A percentile compares a stretch with the other conserved stretches of the same genome.
These are phyloP conservation scores for Cotesia vestalis DNA, from an alignment of 1,140 invertebrate species.

Conservation along the genomic window DNA sequence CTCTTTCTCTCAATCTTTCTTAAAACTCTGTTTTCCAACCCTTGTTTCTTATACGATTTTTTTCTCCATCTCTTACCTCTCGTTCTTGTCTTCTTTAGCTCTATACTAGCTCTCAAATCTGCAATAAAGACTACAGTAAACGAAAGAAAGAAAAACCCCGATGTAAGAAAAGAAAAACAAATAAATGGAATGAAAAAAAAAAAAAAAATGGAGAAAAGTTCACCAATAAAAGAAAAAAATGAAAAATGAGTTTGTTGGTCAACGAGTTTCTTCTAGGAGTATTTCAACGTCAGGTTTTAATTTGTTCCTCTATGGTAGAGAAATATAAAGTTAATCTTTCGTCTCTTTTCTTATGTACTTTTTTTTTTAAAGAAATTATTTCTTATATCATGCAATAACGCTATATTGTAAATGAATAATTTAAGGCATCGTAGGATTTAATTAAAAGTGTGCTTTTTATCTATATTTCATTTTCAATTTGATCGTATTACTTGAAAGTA, in stretches of 20 bases:
- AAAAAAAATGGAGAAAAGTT: constrained; percentile 9
- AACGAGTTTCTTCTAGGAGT: constrained; percentile 31
- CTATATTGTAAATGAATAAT: neutral
- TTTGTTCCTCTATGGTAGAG: constrained; percentile 14
- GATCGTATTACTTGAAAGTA: too few relatives aligned
- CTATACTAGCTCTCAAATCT: constrained; percentile 29
- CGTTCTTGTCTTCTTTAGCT: constrained; percentile 19
- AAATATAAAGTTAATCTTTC: constrained; percentile 18
- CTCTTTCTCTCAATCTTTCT: constrained; percentile 19
- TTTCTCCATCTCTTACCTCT: constrained; percentile 1
- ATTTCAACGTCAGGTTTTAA: constrained; percentile 34
- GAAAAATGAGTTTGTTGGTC: constrained; percentile 34
- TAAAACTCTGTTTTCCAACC: constrained; percentile 31
- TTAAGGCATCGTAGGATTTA: too few relatives aligned
- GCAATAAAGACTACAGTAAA: constrained; percentile 32
- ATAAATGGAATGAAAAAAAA: constrained; percentile 17
- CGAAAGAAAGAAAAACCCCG: constrained; percentile 13
- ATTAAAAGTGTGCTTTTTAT: too few relatives aligned
- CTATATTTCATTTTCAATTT: too few relatives aligned
- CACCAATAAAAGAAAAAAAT: constrained; percentile 20
- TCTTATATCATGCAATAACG: neutral
- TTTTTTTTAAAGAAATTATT: constrained; percentile 19
- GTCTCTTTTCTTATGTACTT: constrained; percentile 13
- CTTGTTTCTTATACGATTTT: constrained; percentile 20
- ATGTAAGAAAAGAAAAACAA: constrained; percentile 8